These are phyloP conservation scores for Ptilodon capucinus DNA, from an alignment of 2,888 invertebrate species.

Conservation along the genomic window DNA sequence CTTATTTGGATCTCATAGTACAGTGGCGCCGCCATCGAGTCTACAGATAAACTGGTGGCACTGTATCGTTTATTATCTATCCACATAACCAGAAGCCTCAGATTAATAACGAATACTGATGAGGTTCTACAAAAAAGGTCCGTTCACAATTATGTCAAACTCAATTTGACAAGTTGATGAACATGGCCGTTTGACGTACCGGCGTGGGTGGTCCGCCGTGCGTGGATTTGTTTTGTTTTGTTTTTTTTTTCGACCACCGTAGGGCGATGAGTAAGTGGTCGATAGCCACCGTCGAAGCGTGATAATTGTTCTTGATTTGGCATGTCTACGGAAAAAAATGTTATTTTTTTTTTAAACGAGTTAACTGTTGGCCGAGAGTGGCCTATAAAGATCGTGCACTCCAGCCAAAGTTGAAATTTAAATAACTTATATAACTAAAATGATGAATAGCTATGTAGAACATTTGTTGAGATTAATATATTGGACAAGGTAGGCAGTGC, in stretches of 20 bases:
- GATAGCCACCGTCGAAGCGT: constrained; percentile 72
- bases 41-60: no score
- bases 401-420: no score
- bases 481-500: no score
- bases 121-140: constrained; percentile 55
- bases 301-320: constrained; percentile 60
- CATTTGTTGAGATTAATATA: no score
- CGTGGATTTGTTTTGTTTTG: constrained; percentile 48
- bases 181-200: constrained; percentile 72
- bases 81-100: constrained; percentile 50
- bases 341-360: no score
- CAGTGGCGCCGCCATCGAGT: no score
- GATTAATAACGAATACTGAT: constrained; percentile 41
- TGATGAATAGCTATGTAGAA: no score
- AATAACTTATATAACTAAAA: no score
- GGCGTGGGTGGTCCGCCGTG: constrained; percentile 74
- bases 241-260: constrained; percentile 57
- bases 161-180: constrained; percentile 81
- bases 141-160: constrained; percentile 78
- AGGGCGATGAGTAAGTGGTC: constrained; percentile 73
- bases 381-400: no score
- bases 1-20: no score
- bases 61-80: constrained; percentile 20
- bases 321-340: not conserved
- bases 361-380: no score